These are phyloP conservation scores for Chionoecetes opilio DNA, from an alignment of 1,140 invertebrate genomes.

Conservation along the genomic window DNA sequence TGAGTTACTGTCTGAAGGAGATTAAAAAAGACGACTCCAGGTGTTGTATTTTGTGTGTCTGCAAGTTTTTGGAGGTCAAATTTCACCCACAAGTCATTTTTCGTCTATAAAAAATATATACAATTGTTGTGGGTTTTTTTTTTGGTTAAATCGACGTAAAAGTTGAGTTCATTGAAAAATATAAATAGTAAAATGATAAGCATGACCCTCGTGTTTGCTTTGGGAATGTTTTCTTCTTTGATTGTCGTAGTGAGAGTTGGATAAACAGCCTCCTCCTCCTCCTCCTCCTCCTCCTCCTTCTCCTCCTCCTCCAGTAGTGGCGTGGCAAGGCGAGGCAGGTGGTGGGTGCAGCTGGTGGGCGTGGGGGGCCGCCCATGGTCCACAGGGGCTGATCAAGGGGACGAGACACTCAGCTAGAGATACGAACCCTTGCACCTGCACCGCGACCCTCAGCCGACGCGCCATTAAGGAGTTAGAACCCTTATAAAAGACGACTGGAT, in stretches of 20 bases:
- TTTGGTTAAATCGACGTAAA: background rate
- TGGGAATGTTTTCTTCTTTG: background rate
- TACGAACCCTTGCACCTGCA: background rate
- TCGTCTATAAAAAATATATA: too few species aligned
- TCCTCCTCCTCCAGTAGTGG: background rate
- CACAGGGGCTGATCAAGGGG: background rate
- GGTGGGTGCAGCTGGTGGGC: background rate
- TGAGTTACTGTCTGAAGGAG: background rate
- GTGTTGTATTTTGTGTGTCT: too few species aligned
- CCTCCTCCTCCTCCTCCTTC: conserved; percentile 13
- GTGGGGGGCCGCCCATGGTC: background rate
- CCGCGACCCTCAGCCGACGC: background rate
- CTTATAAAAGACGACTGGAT: background rate
- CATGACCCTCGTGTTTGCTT: background rate
- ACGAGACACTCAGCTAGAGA: background rate
- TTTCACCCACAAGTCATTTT: too few species aligned
- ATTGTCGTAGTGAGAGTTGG: background rate
- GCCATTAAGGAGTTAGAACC: background rate
- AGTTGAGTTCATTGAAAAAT: background rate
- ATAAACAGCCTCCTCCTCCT: background rate
- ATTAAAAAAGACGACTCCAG: background rate
- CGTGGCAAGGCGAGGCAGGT: conserved; percentile 1
- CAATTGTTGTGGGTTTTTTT: too few species aligned
- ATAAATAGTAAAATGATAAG: background rate
- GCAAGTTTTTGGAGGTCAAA: too few species aligned